Evolutionary conservation across 2,888 invertebrate species (phyloP).

Genomic region (Pelosia muscerda): DNA sequence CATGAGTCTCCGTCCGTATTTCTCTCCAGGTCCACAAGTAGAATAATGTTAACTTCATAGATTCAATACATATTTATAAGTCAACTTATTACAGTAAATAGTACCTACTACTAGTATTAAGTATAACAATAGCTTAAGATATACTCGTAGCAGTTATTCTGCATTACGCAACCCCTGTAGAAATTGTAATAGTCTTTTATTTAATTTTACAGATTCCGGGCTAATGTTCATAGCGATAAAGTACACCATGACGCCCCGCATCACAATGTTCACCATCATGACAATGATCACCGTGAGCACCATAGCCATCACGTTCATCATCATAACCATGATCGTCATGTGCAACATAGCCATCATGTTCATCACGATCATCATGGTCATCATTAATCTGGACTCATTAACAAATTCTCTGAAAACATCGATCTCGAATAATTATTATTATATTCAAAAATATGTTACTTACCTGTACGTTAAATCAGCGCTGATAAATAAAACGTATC

Average conservation of each 20-base stretch:
- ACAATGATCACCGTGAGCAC: constrained; percentile 48
- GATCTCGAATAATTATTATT: constrained; percentile 54
- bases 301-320: constrained; percentile 50
- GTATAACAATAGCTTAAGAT: too few relatives aligned
- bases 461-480: constrained; percentile 56
- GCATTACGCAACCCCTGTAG: not conserved
- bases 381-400: constrained; percentile 56
- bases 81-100: too few relatives aligned
- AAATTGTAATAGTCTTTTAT: not conserved
- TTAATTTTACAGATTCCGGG: constrained; percentile 66
- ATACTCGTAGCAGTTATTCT: not conserved
- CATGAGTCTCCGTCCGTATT: too few relatives aligned
- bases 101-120: too few relatives aligned
- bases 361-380: constrained; percentile 47
- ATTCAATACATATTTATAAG: too few relatives aligned
- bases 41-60: too few relatives aligned
- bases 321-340: constrained; percentile 21
- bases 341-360: not conserved
- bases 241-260: constrained; percentile 62
- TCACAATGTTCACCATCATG: not conserved
- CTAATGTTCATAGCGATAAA: constrained; percentile 70
- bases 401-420: constrained; percentile 45
- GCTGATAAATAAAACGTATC: constrained; percentile 60
- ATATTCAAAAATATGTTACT: constrained; percentile 23
- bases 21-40: too few relatives aligned